Percentiles rank a stretch among this genome's conserved stretches.
These are phyloP conservation scores for Anabacerthia variegaticeps DNA, from an alignment of 2,797 vertebrate species.

Conservation along the genomic window DNA sequence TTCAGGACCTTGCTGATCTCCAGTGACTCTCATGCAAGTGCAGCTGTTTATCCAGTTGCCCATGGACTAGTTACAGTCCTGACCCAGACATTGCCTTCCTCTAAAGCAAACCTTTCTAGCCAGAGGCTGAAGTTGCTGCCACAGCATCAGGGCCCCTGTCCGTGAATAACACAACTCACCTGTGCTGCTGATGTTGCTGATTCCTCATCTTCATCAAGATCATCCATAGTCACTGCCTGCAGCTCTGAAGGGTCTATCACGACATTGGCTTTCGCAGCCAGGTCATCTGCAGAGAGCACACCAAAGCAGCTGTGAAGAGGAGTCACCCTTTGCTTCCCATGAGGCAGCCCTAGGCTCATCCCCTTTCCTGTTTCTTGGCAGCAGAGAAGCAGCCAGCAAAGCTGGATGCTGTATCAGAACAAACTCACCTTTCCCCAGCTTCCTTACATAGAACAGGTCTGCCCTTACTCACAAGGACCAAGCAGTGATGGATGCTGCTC, in stretches of 20 bases:
- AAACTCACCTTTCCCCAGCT: neutral
- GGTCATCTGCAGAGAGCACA: constrained; percentile 83
- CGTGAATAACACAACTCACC: constrained; percentile 68
- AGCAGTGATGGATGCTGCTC: neutral
- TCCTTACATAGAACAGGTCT: neutral
- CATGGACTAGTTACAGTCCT: neutral
- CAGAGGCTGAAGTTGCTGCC: neutral
- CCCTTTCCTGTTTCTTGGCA: neutral
- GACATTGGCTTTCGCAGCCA: constrained; percentile 93
- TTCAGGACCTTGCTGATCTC: neutral
- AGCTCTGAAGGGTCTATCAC: constrained; percentile 94
- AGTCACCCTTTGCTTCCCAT: neutral
- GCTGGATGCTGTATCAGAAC: neutral
- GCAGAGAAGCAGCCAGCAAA: neutral
- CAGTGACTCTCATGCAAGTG: neutral
- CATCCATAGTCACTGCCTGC: constrained; percentile 92
- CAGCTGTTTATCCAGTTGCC: neutral
- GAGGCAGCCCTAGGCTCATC: neutral
- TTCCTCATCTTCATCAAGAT: constrained; percentile 95
- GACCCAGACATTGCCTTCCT: neutral
- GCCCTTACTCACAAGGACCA: neutral
- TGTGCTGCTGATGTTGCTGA: constrained; percentile 82
- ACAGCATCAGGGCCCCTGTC: fast-evolving
- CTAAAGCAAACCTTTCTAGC: neutral
- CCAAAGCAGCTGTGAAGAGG: neutral